Percentiles rank a stretch among this genome's conserved stretches.
Conservation (phyloP, 2,113 vertebrate genomes). For the Bos taurus region ARS-UCD2.0 NC_037352.1:11476501-11477000, state of each 20-base stretch:
- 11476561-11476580: background rate
- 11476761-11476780: background rate
- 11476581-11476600: background rate
- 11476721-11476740: background rate
- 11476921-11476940: background rate
- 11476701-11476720: background rate
- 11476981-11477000: background rate
- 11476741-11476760: background rate
- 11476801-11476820: background rate
- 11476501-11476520: background rate
- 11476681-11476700: background rate
- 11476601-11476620: background rate
- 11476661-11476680: background rate
- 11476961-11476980: background rate
- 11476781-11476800: background rate
- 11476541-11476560: background rate
- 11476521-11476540: background rate
- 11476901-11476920: background rate
- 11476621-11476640: background rate
- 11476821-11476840: slow-evolving; percentile 23
- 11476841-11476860: background rate
- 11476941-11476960: background rate
- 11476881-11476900: background rate
- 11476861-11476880: background rate
- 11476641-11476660: background rate